A percentile compares a stretch with the other conserved stretches of the same genome.
Evolutionary conservation across 2,113 vertebrate species (phyloP).

Genomic region (Potamarius usumacintae): DNA sequence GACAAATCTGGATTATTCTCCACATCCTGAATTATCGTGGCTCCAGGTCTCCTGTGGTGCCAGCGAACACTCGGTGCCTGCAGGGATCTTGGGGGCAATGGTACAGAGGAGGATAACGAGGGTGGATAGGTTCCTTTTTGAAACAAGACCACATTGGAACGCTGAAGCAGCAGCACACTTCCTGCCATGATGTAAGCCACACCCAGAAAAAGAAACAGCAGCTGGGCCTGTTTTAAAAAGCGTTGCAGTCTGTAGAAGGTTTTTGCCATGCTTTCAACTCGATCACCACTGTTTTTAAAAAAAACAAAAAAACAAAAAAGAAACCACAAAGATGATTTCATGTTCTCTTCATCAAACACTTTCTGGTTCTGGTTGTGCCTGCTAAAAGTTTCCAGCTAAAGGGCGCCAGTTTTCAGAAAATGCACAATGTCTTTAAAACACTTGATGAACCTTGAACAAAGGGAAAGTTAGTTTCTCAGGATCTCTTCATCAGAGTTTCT

Average conservation of each 20-base stretch:
- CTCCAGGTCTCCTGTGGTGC: conserved; percentile 12
- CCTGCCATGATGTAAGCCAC: conserved; percentile 94
- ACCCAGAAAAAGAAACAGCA: conserved; percentile 88
- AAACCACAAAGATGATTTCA: not conserved
- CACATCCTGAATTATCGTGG: conserved; percentile 29
- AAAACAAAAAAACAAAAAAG: not conserved
- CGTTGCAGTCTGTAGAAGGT: conserved; percentile 87
- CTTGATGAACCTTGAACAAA: conserved; percentile 5
- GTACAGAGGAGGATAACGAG: conserved; percentile 62
- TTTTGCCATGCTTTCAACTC: conserved; percentile 76
- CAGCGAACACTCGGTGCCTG: conserved; percentile 51
- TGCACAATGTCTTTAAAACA: not conserved
- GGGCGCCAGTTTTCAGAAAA: not conserved
- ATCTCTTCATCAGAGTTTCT: not conserved
- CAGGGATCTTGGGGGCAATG: conserved; percentile 60
- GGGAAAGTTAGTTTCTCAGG: not conserved
- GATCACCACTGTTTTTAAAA: conserved; percentile 3
- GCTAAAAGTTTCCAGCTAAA: not conserved
- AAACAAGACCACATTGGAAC: conserved; percentile 76
- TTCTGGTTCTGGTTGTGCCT: not conserved
- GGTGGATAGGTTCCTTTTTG: conserved; percentile 63
- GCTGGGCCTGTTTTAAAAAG: conserved; percentile 85
- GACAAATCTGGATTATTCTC: conserved; percentile 33
- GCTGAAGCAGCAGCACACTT: conserved; percentile 89
- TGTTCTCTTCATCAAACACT: not conserved